Evolutionary conservation across 2,888 invertebrate genomes (phyloP).

Genomic region (Calliopum simillimum): DNA sequence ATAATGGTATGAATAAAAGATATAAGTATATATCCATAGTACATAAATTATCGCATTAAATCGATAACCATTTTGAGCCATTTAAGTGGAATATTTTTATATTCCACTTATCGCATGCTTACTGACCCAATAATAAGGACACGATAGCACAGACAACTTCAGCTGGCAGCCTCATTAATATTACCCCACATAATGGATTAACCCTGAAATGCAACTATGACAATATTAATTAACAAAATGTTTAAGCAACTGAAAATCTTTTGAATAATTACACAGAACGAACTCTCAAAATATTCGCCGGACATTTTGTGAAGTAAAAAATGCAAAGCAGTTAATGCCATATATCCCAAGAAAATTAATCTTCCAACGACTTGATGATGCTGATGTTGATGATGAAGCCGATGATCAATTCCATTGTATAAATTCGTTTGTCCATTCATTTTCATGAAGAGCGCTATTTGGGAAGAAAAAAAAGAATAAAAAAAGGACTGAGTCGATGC

Average conservation of each 20-base stretch:
- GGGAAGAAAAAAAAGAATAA: too few species aligned
- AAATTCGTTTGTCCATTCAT: not conserved
- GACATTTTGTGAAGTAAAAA: not conserved
- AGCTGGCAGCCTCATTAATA: too few species aligned
- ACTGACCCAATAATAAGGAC: too few species aligned
- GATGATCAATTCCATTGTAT: constrained; percentile 21
- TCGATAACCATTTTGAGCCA: too few species aligned
- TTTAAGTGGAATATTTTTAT: too few species aligned
- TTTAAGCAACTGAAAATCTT: constrained; percentile 37
- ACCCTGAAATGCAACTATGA: constrained; percentile 1
- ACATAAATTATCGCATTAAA: too few species aligned
- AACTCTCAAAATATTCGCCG: not conserved
- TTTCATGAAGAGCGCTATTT: not conserved
- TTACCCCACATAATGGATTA: too few species aligned
- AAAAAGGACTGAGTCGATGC: not conserved
- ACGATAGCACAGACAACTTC: too few species aligned
- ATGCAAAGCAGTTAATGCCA: constrained; percentile 27
- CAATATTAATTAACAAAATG: constrained; percentile 33
- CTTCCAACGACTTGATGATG: constrained; percentile 30
- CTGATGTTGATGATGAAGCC: too few species aligned
- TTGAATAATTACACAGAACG: constrained; percentile 31
- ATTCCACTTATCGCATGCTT: too few species aligned
- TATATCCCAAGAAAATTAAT: constrained; percentile 27
- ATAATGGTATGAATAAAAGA: too few species aligned
- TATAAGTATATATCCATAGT: too few species aligned